Evolutionary conservation across 1,140 invertebrate genomes (phyloP), one percentile per base, ranked within the genome.

Genomic region (Halyomorpha halys): DNA sequence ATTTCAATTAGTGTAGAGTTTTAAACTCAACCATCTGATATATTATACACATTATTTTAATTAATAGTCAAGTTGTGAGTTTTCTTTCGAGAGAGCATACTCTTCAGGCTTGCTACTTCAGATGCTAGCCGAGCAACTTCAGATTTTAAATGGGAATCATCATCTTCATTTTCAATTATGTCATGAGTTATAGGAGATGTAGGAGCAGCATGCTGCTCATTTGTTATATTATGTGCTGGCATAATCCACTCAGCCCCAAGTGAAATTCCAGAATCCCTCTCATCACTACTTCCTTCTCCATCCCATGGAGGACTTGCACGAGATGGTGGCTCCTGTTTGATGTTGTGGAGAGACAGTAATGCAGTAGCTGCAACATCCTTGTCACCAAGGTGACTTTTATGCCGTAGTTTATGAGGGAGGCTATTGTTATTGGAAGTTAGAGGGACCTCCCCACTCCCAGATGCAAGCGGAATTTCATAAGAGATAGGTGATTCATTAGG

Each of bases 371-470:
- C 87, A 1, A 88, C 86, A 71, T 91, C 90, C 70, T 91, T 90
- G 73, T 93, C 89, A 0, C 89, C 89, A 53, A 93, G 79, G 69
- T 91, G 86, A n/a, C 86, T 87, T 74, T 95, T 96, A 80, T 96
- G 91, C 68, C 92, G 83, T 61, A 95, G 78, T 74, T 95, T 95
- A 68, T 92, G 84, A 0, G 92, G 92, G 66, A 95, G 73, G 68
- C 83, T 83, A 69, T 84, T 85, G 72, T 84, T 81, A 15, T 69
- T 66, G n/a, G 68, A 56, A 76, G 66, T 76, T 76, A 77, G 74
- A 64, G 79, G 79, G 67, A 86, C 86, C 0, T 86, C 83, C 59
- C 85, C 86, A 39, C 84, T 86, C 34, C 83, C 85, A 16, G 84
- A 85, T 63, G 72, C 72, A 15, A 72, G 71, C 39, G 71, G 71